Base-by-base conservation (phyloP, 1,140 invertebrate species). In the Reticulitermes speratus region DNA sequence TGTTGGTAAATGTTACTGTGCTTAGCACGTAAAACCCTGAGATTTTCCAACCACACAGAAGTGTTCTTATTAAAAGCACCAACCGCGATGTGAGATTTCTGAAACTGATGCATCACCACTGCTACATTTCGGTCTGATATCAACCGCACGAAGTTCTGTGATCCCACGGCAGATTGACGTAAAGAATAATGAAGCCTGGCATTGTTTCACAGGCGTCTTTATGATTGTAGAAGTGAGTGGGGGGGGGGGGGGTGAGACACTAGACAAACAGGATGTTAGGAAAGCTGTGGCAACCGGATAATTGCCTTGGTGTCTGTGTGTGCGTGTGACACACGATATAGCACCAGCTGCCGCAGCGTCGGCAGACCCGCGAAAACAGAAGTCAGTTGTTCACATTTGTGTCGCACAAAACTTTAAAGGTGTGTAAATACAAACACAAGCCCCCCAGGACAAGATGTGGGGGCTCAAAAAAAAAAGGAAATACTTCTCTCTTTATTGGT, bases 301-400 rank as follows among this genome's bases (percentile, higher is more conserved):
- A 75, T 75, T 75, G 25, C 25, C 65, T 75, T 30, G 65, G 14
- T 30, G 65, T 23, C 3, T 25, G 9, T 30, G 65, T 75, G n/a
- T 75, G n/a, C 8, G 65, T 75, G 65, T 6, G 65, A 75, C 65
- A 75, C n/a, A 30, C 65, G 65, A 75, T 75, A 75, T 75, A 30
- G n/a, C n/a, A 16, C 65, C 65, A 75, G 65, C 65, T 75, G 65
- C 65, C 7, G 25, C 8, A 3, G 65, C 9, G 25, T 75, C n/a
- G 65, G 65, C 8, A 25, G n/a, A 11, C n/a, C 25, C 25, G 65
- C 25, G 65, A 75, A 75, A 75, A 30, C 65, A 30, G 65, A 75
- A n/a, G 65, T 75, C 65, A 75, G 65, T 75, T 75, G 65, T 75
- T 75, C 65, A 11, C 65, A 30, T 30, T 75, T 75, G 65, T 75